phyloP scores from a whole-genome alignment of 2,113 vertebrate genomes.

The Hippocampus abdominalis region DNA sequence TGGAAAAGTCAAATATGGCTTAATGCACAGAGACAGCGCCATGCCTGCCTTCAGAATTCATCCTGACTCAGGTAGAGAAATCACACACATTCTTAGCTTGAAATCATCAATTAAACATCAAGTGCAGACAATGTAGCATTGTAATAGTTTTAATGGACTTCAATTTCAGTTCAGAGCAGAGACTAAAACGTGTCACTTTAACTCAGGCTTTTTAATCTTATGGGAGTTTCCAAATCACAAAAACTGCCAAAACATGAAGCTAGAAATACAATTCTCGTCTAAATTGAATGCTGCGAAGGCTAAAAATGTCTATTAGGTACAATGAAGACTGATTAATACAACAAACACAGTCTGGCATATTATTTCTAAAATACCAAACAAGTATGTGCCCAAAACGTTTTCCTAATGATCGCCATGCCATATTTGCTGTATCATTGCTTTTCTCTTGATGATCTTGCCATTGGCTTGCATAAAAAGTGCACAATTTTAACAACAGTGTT shows the following conservation, averaged over 20 bases:
- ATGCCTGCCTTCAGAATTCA: slow-evolving; percentile 83
- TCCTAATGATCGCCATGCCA: not conserved
- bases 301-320: no score
- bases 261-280: not conserved
- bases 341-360: not conserved
- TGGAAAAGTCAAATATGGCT: slow-evolving; percentile 84
- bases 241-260: not conserved
- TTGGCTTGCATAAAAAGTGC: not conserved
- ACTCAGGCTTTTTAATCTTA: not conserved
- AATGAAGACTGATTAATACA: not conserved
- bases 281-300: not conserved
- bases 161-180: slow-evolving; percentile 11
- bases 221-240: slow-evolving; percentile 9
- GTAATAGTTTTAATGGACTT: slow-evolving; percentile 18
- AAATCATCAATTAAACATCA: slow-evolving; percentile 31
- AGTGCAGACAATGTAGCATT: slow-evolving; percentile 8
- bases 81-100: slow-evolving; percentile 24
- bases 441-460: not conserved
- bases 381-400: not conserved
- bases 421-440: not conserved
- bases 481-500: not conserved
- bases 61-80: slow-evolving; percentile 81
- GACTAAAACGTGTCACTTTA: not conserved
- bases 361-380: not conserved
- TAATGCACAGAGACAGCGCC: slow-evolving; percentile 84